A percentile compares a stretch with the other conserved stretches of the same genome.
Evolutionary conservation across 2,113 vertebrate genomes (phyloP).

Genomic region (Falco punctatus): DNA sequence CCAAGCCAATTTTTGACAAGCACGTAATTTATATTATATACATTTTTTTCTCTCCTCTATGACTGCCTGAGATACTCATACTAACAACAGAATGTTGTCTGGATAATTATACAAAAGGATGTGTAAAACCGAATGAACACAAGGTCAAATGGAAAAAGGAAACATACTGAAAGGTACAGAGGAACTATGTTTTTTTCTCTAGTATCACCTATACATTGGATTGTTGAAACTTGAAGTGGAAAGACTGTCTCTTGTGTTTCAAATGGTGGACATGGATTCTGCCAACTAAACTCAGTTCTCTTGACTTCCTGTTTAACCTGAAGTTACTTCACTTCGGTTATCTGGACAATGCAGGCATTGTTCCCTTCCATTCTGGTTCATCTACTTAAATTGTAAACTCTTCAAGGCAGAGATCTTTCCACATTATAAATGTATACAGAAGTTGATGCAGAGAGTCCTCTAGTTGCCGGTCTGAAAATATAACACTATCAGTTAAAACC

Average conservation of each 20-base stretch:
- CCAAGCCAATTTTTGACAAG: not conserved
- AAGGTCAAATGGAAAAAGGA: not conserved
- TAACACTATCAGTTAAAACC: not conserved
- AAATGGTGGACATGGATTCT: not conserved
- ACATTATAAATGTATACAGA: not conserved
- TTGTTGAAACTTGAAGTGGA: not conserved
- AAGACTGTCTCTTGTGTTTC: not conserved
- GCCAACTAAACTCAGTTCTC: not conserved
- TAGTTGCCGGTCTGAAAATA: not conserved
- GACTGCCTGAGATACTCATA: not conserved
- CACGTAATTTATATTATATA: not conserved
- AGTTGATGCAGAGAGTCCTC: not conserved
- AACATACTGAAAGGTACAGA: not conserved
- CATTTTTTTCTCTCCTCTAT: not conserved
- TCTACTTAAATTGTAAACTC: not conserved
- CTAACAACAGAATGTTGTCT: not conserved
- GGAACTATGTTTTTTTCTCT: not conserved
- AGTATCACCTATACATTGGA: not conserved
- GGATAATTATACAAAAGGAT: not conserved
- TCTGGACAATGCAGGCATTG: not conserved
- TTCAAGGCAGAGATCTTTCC: not conserved
- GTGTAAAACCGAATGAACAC: not conserved
- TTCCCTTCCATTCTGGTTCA: not conserved
- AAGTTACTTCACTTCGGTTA: constrained; percentile 3
- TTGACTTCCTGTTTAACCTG: not conserved